Base-by-base conservation (phyloP, 1,140 invertebrate species). In the Penaeus indicus region DNA sequence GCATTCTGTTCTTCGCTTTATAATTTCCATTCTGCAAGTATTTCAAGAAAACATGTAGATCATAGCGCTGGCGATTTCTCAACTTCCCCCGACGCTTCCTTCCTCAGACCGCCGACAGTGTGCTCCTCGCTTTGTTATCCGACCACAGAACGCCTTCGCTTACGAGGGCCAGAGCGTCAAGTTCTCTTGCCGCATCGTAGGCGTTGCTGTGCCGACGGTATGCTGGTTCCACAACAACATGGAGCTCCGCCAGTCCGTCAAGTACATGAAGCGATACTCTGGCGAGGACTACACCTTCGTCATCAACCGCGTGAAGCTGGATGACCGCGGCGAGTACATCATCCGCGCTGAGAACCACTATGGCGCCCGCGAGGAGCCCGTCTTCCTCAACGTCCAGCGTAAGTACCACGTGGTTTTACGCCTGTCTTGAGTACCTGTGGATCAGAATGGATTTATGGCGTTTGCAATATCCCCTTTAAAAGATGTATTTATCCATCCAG, bases 311-410 rank as follows among this genome's bases (percentile, higher is more conserved):
- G 96, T 97, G 16, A 99, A 98, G 93, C 93, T 98, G 85, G 97
- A 97, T 90, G 98, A 99, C 93, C 95, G 98, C 92, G 99, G 99
- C 91, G 98, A 99, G 92, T 99, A 99, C 92, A 96, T 98, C 84
- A 99, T 99, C 91, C 94, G 97, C 69, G 99, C 99, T 5, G 98
- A 99, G 93, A 99, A 99, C 94, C 97, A 97, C 92, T 99, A 99
- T 93, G 99, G 99, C 78, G 97, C 96, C 92, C 95, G 97, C 91
- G 98, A 99, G 94, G 98, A 99, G 93, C 96, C 97, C 79, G 98
- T 99, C 10, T 99, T 98, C 95, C 94, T 99, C 5, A 99, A 99
- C 92, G 98, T 99, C 42, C 98, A 99, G 95, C 97, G 90, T 91
- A 75, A 91, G 90, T 83, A 22, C 77, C 47, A 13, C 22, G 19